Percentiles rank a stretch among this genome's conserved stretches.
Evolutionary conservation across 2,888 invertebrate genomes (phyloP).

Genomic region (Heterodera filipjevi): DNA sequence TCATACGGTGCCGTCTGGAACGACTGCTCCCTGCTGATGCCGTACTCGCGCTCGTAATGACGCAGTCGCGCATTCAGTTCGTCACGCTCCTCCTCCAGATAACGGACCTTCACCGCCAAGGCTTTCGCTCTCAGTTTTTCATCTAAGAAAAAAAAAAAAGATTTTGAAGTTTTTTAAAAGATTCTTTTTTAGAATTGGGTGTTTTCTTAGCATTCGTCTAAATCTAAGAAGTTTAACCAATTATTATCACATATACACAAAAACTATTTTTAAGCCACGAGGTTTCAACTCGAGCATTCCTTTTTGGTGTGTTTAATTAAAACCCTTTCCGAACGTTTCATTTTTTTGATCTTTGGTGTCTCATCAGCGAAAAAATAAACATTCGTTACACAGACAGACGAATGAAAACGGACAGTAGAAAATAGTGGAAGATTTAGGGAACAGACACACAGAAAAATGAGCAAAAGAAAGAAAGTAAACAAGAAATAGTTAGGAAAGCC

Average conservation of each 20-base stretch:
- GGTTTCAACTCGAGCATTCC: no score
- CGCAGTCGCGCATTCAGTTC: conserved; percentile 41
- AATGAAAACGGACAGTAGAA: no score
- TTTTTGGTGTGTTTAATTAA: no score
- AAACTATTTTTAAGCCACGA: no score
- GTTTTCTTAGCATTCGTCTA: no score
- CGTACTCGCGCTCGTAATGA: conserved; percentile 35
- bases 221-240: no score
- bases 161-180: no score
- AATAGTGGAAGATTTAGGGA: not conserved
- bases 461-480: not conserved
- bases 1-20: not conserved
- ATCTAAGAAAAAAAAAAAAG: conserved; percentile 24
- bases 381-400: not conserved
- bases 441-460: not conserved
- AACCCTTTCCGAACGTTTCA: not conserved
- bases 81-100: conserved; percentile 58
- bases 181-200: no score
- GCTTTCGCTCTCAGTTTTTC: conserved; percentile 54
- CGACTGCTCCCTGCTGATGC: conserved; percentile 19
- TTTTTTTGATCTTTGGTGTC: not conserved
- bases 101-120: conserved; percentile 55
- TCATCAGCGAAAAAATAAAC: not conserved
- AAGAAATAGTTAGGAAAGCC: not conserved
- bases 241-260: no score